Evolutionary conservation across 64 coral and sea anemone genomes (phyloP).

Genomic region (Cladopsammia gracilis): DNA sequence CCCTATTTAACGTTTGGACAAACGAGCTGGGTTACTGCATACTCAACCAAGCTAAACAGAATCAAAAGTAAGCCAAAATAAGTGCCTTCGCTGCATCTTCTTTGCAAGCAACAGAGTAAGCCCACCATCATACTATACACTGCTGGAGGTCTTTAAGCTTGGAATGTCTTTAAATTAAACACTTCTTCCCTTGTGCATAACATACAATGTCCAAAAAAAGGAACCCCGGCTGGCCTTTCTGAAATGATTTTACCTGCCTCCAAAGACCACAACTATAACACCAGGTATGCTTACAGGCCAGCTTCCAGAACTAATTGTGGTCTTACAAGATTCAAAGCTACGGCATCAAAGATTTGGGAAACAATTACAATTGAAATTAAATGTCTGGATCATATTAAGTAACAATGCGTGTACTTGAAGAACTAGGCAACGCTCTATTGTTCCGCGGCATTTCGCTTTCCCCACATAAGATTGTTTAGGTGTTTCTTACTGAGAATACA

Average conservation of each 20-base stretch:
- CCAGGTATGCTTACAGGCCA: constrained; percentile 29
- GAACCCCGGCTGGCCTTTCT: background rate
- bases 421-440: too few species aligned
- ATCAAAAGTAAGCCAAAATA: background rate
- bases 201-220: background rate
- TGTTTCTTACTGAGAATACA: too few species aligned
- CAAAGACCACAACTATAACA: background rate
- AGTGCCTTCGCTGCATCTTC: background rate
- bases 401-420: too few species aligned
- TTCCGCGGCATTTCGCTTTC: too few species aligned
- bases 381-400: too few species aligned
- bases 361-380: constrained; percentile 24
- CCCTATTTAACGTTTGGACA: too few species aligned
- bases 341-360: constrained; percentile 11
- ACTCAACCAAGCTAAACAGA: background rate
- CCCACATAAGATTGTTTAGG: too few species aligned
- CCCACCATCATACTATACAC: background rate
- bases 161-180: background rate
- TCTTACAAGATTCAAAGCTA: background rate
- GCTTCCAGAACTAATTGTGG: constrained; percentile 27
- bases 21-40: too few species aligned
- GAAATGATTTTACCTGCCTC: background rate
- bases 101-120: background rate
- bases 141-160: background rate
- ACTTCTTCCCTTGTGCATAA: background rate